phyloP scores from a whole-genome alignment of 2,797 vertebrate species.

The Melanotaenia pygmaea region DNA sequence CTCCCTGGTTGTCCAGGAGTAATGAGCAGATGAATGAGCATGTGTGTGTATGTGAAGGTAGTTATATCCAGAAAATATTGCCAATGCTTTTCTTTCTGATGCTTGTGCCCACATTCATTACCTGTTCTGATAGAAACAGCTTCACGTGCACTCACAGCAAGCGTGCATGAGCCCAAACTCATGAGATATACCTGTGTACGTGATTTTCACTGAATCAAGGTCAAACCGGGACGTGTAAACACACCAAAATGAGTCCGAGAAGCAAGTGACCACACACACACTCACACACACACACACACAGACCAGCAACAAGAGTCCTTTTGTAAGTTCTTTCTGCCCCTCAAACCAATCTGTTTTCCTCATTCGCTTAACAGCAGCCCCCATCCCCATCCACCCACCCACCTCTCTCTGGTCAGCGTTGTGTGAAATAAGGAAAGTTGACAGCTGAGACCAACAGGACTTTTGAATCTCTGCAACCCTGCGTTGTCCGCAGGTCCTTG shows the following conservation, averaged over 20 bases:
- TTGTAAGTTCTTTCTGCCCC: constrained; percentile 17
- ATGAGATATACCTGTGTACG: background rate
- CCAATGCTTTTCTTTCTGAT: constrained; percentile 51
- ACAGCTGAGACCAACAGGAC: constrained; percentile 44
- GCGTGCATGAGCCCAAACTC: constrained; percentile 2
- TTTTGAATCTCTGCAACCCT: background rate
- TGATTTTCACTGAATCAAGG: constrained; percentile 1
- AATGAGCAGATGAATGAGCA: constrained; percentile 49
- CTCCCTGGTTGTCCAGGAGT: constrained; percentile 27
- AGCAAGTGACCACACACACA: background rate
- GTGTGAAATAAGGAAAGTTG: constrained; percentile 64
- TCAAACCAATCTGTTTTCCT: constrained; percentile 41
- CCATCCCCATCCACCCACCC: background rate
- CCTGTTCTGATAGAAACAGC: constrained; percentile 42
- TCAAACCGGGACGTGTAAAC: constrained; percentile 12
- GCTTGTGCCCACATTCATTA: constrained; percentile 54
- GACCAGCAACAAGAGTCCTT: constrained; percentile 32
- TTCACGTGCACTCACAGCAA: background rate
- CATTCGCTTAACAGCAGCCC: constrained; percentile 17
- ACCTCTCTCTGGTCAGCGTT: constrained; percentile 30
- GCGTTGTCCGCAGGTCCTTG: background rate
- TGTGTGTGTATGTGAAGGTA: constrained; percentile 12
- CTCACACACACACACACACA: background rate
- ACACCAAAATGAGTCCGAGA: background rate
- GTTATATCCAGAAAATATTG: constrained; percentile 47